Evolutionary conservation across 2,113 vertebrate species (phyloP).

Genomic region (Salvelinus namaycush): DNA sequence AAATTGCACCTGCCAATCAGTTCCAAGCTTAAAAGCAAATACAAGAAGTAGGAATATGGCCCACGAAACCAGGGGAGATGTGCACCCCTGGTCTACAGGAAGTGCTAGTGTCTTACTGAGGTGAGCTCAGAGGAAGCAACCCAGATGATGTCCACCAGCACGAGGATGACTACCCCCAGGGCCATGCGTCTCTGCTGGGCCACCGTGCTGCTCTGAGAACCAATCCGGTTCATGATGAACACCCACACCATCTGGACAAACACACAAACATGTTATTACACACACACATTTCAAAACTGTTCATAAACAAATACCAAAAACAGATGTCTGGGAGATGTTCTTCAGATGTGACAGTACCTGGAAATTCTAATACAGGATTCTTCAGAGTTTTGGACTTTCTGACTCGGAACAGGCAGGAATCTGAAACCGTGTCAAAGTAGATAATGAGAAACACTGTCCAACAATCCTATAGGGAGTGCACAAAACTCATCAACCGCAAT

Average conservation of each 20-base stretch:
- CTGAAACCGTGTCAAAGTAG: neutral
- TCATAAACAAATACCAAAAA: slow-evolving; percentile 4
- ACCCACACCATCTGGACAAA: slow-evolving; percentile 84
- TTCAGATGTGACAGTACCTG: slow-evolving; percentile 3
- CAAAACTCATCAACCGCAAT: neutral
- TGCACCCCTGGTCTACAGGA: neutral
- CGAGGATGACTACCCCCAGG: slow-evolving; percentile 89
- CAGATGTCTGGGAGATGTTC: neutral
- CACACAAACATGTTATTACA: neutral
- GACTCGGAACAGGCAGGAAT: neutral
- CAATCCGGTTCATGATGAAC: slow-evolving; percentile 92
- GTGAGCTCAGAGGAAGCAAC: slow-evolving; percentile 95
- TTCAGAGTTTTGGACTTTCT: neutral
- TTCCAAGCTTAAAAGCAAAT: neutral
- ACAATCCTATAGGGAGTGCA: too few species aligned
- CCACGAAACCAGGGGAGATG: too few species aligned
- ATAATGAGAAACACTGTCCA: neutral
- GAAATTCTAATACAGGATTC: slow-evolving; percentile 4
- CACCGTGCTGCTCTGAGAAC: slow-evolving; percentile 81
- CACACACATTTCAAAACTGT: neutral
- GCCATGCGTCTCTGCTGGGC: slow-evolving; percentile 86
- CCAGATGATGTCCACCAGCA: slow-evolving; percentile 96
- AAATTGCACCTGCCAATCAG: neutral
- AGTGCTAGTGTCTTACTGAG: slow-evolving; percentile 76
- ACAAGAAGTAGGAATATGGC: neutral